Conservation (phyloP, 2,797 vertebrate genomes). For the Falco cherrug region DNA sequence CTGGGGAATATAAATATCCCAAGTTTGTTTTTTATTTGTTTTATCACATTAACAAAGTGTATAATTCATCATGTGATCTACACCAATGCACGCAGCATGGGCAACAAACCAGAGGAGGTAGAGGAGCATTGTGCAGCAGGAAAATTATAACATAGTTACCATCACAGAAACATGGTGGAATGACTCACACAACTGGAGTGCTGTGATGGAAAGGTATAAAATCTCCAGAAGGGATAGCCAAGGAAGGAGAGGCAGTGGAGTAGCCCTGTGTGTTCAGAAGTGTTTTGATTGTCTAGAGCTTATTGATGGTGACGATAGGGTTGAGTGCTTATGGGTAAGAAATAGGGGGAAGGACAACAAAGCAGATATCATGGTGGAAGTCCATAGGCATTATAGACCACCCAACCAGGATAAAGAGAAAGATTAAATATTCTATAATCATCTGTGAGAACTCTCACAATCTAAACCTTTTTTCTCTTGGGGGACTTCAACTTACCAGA, state of each 20-base stretch:
- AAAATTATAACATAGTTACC: neutral
- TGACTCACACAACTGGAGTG: neutral
- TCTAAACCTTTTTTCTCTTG: neutral
- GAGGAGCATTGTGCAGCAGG: neutral
- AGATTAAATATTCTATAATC: neutral
- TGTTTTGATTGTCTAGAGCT: neutral
- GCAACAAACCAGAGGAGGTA: neutral
- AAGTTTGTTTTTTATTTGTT: neutral
- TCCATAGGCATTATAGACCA: neutral
- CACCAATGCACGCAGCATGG: neutral
- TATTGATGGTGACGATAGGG: neutral
- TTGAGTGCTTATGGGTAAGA: neutral
- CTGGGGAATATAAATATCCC: neutral
- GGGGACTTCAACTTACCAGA: neutral
- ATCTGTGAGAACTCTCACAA: neutral
- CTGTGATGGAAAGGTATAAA: neutral
- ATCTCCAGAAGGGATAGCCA: neutral
- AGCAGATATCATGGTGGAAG: neutral
- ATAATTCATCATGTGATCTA: neutral
- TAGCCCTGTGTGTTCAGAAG: neutral
- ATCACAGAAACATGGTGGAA: neutral
- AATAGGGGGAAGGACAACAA: neutral
- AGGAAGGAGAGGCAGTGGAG: accelerated
- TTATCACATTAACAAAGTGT: neutral
- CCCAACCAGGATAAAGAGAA: neutral